Percentiles rank a stretch among this genome's conserved stretches.
Evolutionary conservation across 2,113 vertebrate genomes (phyloP).

Genomic region (Rhagologus leucostigma): DNA sequence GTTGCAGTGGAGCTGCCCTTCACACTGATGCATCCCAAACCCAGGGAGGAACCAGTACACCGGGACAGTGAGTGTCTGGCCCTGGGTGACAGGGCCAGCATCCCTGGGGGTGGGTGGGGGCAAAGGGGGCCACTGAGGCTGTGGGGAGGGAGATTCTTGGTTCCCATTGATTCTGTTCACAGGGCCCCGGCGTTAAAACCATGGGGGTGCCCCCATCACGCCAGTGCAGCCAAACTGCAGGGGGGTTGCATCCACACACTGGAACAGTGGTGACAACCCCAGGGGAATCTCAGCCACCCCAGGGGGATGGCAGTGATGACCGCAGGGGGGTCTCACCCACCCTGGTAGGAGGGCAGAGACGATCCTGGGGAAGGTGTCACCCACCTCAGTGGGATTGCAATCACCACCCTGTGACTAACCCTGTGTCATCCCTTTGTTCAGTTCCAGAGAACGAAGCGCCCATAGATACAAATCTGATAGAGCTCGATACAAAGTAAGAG

Average conservation of each 20-base stretch:
- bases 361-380: not conserved
- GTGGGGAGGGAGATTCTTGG: not conserved
- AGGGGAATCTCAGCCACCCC: not conserved
- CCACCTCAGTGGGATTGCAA: not conserved
- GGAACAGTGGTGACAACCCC: not conserved
- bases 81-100: not conserved
- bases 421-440: slow-evolving; percentile 54
- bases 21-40: slow-evolving; percentile 94
- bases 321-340: not conserved
- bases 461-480: slow-evolving; percentile 92
- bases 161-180: not conserved
- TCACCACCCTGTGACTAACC: not conserved
- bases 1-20: slow-evolving; percentile 93
- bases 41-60: slow-evolving; percentile 81
- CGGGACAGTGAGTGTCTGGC: slow-evolving; percentile 77
- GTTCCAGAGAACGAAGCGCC: slow-evolving; percentile 86
- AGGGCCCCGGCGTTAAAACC: not conserved
- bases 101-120: not conserved
- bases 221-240: not conserved
- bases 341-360: not conserved
- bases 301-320: not conserved
- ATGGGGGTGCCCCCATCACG: not conserved
- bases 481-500: slow-evolving; percentile 95
- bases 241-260: not conserved
- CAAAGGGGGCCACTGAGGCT: not conserved